Conservation (phyloP, 2,888 invertebrate genomes). For the Mythimna loreyi region DNA sequence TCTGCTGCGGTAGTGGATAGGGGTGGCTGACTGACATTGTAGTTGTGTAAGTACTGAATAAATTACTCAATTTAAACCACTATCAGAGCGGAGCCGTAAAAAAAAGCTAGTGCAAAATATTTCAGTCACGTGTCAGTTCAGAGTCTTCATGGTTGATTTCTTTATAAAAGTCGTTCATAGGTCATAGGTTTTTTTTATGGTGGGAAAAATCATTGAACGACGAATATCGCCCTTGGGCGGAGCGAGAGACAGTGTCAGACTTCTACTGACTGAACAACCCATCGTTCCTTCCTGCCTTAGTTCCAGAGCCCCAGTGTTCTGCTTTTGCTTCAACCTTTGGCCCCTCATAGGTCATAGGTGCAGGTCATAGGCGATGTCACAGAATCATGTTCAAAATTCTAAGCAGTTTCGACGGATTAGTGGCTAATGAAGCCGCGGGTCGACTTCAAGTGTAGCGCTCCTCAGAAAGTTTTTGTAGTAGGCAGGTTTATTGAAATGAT, state of each 20-base stretch:
- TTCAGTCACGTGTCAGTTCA: background rate
- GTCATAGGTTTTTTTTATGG: too few relatives aligned
- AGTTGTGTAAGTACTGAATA: background rate
- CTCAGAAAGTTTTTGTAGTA: slow-evolving; percentile 11
- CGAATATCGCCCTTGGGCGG: too few relatives aligned
- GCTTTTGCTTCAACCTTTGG: too few relatives aligned
- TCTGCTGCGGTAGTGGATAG: background rate
- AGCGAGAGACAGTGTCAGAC: too few relatives aligned
- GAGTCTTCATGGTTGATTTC: background rate
- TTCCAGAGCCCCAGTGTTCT: too few relatives aligned
- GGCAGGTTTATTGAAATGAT: background rate
- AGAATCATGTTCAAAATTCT: background rate
- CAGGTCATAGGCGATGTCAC: background rate
- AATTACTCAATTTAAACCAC: too few relatives aligned
- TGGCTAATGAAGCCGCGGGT: background rate
- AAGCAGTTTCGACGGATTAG: background rate
- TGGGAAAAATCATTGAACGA: too few relatives aligned
- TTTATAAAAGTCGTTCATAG: background rate
- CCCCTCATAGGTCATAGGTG: background rate
- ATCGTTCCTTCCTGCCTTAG: too few relatives aligned
- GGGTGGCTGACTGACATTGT: too few relatives aligned
- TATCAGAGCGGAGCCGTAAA: too few relatives aligned
- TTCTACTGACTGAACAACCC: too few relatives aligned
- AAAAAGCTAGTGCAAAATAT: background rate
- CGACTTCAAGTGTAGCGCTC: slow-evolving; percentile 5